Evolutionary conservation across 2,888 invertebrate species (phyloP).

Genomic region (Heliconius ethilla): DNA sequence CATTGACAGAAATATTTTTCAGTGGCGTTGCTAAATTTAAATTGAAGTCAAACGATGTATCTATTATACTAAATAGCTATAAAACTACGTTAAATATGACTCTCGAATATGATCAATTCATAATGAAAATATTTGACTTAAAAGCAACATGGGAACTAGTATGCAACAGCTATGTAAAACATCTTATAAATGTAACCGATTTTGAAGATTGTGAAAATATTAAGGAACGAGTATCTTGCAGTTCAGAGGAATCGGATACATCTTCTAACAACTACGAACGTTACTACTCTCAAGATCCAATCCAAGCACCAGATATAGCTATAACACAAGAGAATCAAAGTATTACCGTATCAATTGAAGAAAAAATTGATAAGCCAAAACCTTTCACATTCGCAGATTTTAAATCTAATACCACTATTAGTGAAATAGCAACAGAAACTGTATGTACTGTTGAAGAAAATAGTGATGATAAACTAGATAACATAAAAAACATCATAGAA

Average conservation of each 20-base stretch:
- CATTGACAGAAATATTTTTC: constrained; percentile 92
- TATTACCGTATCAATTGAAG: constrained; percentile 40
- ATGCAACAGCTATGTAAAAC: constrained; percentile 81
- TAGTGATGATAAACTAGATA: constrained; percentile 40
- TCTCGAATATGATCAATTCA: constrained; percentile 81
- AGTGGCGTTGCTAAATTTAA: constrained; percentile 85
- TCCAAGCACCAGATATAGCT: constrained; percentile 36
- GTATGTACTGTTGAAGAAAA: constrained; percentile 40
- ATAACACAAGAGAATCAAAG: constrained; percentile 37
- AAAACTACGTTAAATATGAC: constrained; percentile 80
- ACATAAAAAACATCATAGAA: constrained; percentile 31
- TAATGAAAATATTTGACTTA: constrained; percentile 82
- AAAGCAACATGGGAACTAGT: constrained; percentile 84
- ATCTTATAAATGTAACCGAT: constrained; percentile 67
- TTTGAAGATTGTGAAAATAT: constrained; percentile 66
- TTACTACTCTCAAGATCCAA: constrained; percentile 59
- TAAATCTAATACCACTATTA: constrained; percentile 66
- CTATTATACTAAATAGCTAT: constrained; percentile 83
- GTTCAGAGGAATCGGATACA: constrained; percentile 69
- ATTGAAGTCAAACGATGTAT: constrained; percentile 83
- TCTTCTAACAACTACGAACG: constrained; percentile 71
- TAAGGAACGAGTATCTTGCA: constrained; percentile 68
- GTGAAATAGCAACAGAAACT: constrained; percentile 51
- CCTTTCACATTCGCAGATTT: constrained; percentile 83
- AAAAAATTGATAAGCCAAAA: constrained; percentile 60